phyloP scores from a whole-genome alignment of 2,113 vertebrate species.

The Syngnathus floridae region DNA sequence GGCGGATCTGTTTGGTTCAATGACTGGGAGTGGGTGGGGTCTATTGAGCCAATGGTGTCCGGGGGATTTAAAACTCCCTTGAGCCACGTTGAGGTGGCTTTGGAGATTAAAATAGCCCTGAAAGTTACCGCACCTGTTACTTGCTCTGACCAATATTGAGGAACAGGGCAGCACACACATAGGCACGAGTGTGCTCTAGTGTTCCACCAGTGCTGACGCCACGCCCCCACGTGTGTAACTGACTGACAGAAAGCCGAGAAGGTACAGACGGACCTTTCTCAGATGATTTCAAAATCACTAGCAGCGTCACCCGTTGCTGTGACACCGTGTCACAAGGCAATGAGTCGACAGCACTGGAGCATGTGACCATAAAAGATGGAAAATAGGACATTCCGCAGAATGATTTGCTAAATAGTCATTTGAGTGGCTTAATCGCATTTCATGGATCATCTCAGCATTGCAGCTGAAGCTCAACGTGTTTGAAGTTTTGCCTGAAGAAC shows the following conservation, averaged over 20 bases:
- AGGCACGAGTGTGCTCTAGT: slow-evolving; percentile 4
- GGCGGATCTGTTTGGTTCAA: neutral
- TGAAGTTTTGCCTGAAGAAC: neutral
- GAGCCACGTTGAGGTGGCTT: slow-evolving; percentile 27
- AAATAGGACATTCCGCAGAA: neutral
- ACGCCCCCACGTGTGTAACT: slow-evolving; percentile 11
- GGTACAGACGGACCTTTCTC: neutral
- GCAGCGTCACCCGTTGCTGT: slow-evolving; percentile 6
- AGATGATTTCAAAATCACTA: slow-evolving; percentile 22
- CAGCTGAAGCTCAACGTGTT: neutral
- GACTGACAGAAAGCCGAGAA: slow-evolving; percentile 22
- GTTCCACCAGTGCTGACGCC: slow-evolving; percentile 1
- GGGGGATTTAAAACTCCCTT: slow-evolving; percentile 19
- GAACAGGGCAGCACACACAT: slow-evolving; percentile 21
- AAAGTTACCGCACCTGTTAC: slow-evolving; percentile 50
- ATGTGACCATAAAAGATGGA: neutral
- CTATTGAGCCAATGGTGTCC: slow-evolving; percentile 5
- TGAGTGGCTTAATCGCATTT: neutral
- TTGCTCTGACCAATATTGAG: slow-evolving; percentile 30
- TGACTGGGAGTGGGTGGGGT: neutral
- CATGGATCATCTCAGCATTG: neutral
- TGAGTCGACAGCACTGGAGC: neutral
- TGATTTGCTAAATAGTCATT: neutral
- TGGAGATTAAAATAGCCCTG: slow-evolving; percentile 53
- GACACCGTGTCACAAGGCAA: slow-evolving; percentile 7